These are phyloP conservation scores for Megaceryle maxima DNA, from an alignment of 2,113 vertebrate genomes.

Conservation along the genomic window DNA sequence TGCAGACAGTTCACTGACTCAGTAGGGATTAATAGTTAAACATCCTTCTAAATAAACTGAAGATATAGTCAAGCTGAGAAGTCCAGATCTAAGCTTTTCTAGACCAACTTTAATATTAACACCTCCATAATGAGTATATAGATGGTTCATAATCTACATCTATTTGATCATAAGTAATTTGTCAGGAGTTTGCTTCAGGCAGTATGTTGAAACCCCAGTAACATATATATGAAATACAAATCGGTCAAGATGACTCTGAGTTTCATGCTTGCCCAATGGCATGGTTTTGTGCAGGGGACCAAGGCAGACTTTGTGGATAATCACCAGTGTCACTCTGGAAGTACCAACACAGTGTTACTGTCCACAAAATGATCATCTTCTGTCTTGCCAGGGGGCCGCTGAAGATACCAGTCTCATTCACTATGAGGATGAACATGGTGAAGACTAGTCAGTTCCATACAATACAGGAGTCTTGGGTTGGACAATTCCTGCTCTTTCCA, in stretches of 20 bases:
- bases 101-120: not conserved
- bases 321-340: not conserved
- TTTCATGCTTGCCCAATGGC: not conserved
- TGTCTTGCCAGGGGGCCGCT: not conserved
- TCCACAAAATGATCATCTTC: not conserved
- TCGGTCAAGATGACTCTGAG: not conserved
- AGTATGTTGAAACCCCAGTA: not conserved
- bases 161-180: not conserved
- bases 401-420: not conserved
- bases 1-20: not conserved
- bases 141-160: not conserved
- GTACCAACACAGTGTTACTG: not conserved
- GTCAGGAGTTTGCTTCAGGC: not conserved
- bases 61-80: not conserved
- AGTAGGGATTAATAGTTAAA: not conserved
- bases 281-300: not conserved
- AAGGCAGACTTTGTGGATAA: not conserved
- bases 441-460: not conserved
- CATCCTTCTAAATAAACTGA: not conserved
- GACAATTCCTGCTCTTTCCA: not conserved
- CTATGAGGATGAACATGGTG: not conserved
- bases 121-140: not conserved
- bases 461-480: not conserved
- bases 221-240: not conserved
- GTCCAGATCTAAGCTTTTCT: not conserved